phyloP scores from a whole-genome alignment of 2,888 invertebrate genomes.

The Trichopoda pennipes region DNA sequence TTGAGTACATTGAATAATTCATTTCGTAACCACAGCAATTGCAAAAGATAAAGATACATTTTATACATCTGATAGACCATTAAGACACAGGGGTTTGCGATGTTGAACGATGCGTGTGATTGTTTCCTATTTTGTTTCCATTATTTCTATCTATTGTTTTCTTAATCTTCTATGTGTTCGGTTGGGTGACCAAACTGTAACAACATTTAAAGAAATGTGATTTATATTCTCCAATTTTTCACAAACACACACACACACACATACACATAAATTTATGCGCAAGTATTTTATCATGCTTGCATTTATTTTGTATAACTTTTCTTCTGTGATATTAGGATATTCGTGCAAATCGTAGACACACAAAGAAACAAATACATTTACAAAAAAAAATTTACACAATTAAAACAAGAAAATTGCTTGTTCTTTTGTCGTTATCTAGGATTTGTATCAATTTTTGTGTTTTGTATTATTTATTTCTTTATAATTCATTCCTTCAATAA shows the following conservation, averaged over 20 bases:
- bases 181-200: not conserved
- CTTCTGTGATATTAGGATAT: not conserved
- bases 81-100: not conserved
- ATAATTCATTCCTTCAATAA: too few relatives aligned
- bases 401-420: not conserved
- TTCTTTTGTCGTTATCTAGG: not conserved
- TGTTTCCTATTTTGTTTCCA: not conserved
- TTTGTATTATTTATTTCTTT: not conserved
- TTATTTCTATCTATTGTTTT: not conserved
- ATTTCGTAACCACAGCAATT: too few relatives aligned
- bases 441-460: not conserved
- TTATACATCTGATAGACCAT: too few relatives aligned
- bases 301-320: not conserved
- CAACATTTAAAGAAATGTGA: not conserved
- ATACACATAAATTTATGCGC: not conserved
- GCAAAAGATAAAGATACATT: too few relatives aligned
- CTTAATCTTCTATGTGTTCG: not conserved
- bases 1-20: too few relatives aligned
- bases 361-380: not conserved
- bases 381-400: not conserved
- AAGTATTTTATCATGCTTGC: not conserved
- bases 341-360: not conserved
- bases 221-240: not conserved
- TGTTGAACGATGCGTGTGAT: not conserved
- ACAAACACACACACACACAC: too few relatives aligned